These are phyloP conservation scores for Clytia hemisphaerica DNA, from an alignment of 30 jellyfish, hydroid and myxozoan genomes.

Conservation along the genomic window DNA sequence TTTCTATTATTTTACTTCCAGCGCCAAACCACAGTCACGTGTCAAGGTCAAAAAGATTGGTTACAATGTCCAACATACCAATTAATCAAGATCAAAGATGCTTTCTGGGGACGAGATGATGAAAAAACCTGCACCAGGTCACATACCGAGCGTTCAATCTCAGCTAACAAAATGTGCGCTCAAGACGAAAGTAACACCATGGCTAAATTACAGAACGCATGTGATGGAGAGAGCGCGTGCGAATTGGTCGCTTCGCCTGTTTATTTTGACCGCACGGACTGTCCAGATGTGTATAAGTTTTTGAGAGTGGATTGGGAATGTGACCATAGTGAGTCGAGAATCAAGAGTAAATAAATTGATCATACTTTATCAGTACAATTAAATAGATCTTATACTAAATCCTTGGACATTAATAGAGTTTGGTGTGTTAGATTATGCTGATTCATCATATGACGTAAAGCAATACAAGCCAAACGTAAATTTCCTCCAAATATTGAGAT, in stretches of 20 bases:
- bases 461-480: too few species aligned
- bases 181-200: conserved; percentile 71
- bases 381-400: too few species aligned
- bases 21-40: conserved; percentile 47
- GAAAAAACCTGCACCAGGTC: conserved; percentile 72
- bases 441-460: too few species aligned
- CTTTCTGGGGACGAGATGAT: conserved; percentile 98
- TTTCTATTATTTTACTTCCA: not conserved
- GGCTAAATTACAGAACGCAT: conserved; percentile 61
- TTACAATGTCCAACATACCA: conserved; percentile 79
- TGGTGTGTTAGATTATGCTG: too few species aligned
- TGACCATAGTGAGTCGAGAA: conserved; percentile 55
- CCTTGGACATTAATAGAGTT: too few species aligned
- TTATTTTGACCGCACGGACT: conserved; percentile 71
- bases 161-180: conserved; percentile 75
- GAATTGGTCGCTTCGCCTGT: conserved; percentile 60
- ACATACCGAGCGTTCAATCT: conserved; percentile 26
- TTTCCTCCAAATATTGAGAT: too few species aligned
- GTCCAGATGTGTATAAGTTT: conserved; percentile 85
- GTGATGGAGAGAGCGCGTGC: conserved; percentile 77
- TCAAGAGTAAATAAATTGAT: too few species aligned
- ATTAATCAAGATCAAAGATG: conserved; percentile 66
- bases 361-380: too few species aligned
- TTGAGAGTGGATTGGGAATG: conserved; percentile 83
- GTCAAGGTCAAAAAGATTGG: conserved; percentile 83